Percentiles rank a stretch among this genome's conserved stretches.
phyloP scores from a whole-genome alignment of 2,888 invertebrate species.

The Microplitis manilae region DNA sequence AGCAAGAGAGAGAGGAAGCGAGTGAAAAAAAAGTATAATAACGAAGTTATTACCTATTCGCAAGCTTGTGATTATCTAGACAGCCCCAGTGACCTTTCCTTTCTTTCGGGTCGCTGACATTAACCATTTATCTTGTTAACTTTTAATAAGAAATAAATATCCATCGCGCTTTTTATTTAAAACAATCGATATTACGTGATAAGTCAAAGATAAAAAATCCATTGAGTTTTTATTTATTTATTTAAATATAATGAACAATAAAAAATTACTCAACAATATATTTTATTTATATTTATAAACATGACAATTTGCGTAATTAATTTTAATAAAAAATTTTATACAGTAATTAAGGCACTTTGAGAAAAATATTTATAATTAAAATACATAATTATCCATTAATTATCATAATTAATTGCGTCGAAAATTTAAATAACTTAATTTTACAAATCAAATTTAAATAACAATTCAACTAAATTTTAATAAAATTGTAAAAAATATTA shows the following conservation, averaged over 20 bases:
- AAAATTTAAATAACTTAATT: background rate
- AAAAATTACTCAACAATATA: background rate
- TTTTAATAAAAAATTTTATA: background rate
- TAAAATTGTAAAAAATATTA: background rate
- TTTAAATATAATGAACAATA: background rate
- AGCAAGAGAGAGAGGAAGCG: background rate
- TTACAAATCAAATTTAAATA: background rate
- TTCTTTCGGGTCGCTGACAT: background rate
- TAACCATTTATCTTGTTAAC: background rate
- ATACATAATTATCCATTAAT: background rate
- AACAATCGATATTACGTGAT: background rate
- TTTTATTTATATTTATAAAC: background rate
- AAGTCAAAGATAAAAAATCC: background rate
- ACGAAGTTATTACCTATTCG: background rate
- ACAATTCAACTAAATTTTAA: background rate
- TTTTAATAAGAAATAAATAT: background rate
- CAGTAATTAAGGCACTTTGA: background rate
- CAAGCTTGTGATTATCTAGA: background rate
- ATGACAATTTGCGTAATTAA: background rate
- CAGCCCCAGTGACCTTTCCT: background rate
- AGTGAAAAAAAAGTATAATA: background rate
- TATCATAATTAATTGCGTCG: background rate
- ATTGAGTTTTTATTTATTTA: background rate
- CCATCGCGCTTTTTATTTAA: background rate
- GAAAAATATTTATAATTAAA: background rate